Evolutionary conservation across 2,113 vertebrate genomes (phyloP), one percentile per base, ranked within the genome.

Genomic region (Ia io): DNA sequence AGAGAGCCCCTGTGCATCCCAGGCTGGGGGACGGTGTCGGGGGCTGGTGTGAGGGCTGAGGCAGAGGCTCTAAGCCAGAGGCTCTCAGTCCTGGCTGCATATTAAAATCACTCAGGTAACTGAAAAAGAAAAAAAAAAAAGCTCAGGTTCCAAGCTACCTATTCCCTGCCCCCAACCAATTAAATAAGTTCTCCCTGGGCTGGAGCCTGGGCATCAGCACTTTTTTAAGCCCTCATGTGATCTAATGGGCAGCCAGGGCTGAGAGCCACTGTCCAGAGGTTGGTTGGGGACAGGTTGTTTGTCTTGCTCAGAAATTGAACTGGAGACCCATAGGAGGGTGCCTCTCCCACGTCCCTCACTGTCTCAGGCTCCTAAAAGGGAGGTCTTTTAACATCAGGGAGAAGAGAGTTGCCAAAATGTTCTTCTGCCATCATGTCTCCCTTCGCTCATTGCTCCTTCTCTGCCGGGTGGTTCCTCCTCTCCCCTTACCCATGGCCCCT

Each of bases 401-500:
- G 65, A 49, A 56, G 22, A 47, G 47, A 37, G 71, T 7, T 88
- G 44, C 18, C n/a, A n/a, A 76, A 70, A 70, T 30, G 22, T 70
- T 71, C 16, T 18, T 79, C 63, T 47, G 80, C 89, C 17, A 7
- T 61, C 53, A 51, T 22, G 42, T 94, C 84, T 94, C 32, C 80
- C 28, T 86, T 56, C 0, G 2, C 25, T 84, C 22, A 25, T 37
- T 71, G 42, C 28, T 95, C 42, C 23, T 79, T 77, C 51, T 90
- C 90, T 73, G 40, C 51, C 28, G 1, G 18, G 76, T 30, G 53
- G 86, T 37, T 93, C 37, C 32, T 37, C 69, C 92, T 97, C 71
- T 97, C 63, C 79, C 93, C 73, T 94, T 92, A 49, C 73, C 88
- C 83, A 49, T 53, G 79, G 83, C n/a, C 88, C 94, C 89, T 95